Base-by-base conservation (phyloP, 2,888 invertebrate genomes). In the Aquatica leii region DNA sequence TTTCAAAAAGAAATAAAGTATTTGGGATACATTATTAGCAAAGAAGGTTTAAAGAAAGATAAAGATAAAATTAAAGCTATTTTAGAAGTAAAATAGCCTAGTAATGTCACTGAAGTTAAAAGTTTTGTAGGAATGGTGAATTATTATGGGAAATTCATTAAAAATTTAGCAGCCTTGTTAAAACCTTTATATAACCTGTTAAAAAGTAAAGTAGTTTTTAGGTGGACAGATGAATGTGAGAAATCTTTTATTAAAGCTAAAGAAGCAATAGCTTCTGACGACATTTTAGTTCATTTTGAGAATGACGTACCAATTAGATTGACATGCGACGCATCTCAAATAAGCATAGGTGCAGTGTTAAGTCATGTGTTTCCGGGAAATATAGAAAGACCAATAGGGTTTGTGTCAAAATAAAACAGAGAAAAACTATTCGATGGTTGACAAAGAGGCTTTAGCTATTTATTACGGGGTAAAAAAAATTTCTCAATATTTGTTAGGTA, bases 1-100 rank as follows among this genome's bases (percentile, higher is more conserved):
- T 66, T 63, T 24, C 24, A 68, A 66, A 50, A 66, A 4, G 15
- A 40, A 49, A 52, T 69, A 21, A 20, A 55, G 21, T 69, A 64
- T 60, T 62, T 66, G 35, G 69, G 69, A 9, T 56, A 55, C 17
- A 31, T 34, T 48, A 67, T 67, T 31, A 51, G 49, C 53, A 34
- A 37, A 14, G 24, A 65, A 21, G 62, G 65, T 15, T 46, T 69
- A 43, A 54, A 62, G 41, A 55, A 61, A 34, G 35, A 50, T 15
- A 43, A 57, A 31, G 49, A 57, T 12, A 67, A 62, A 48, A 49
- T 67, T 8, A 49, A 55, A 49, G 53, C 65, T 34, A 60, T 67
- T 21, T 46, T 24, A 60, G 63, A 9, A 56, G 58, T 8, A 59
- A 56, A 17, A 40, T 52, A 21, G 64, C 68, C 15, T 41, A 35